These are phyloP conservation scores for Drosophila carrolli DNA, from an alignment of 1,140 invertebrate genomes.

Conservation along the genomic window DNA sequence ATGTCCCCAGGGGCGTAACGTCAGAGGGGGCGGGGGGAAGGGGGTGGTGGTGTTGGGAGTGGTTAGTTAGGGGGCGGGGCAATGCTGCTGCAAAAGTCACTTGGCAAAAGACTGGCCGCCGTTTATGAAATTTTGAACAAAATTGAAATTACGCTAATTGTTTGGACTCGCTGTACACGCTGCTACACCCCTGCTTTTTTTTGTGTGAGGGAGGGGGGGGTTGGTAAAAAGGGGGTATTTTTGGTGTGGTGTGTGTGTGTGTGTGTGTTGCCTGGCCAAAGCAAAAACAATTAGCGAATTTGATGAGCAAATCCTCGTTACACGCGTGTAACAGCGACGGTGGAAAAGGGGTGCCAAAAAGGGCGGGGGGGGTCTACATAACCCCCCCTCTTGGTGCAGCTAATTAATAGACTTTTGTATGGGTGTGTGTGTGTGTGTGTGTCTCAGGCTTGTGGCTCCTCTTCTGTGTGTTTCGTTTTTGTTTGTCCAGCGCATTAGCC, in stretches of 20 bases:
- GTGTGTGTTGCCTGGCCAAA: constrained; percentile 18
- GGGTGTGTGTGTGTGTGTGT: constrained; percentile 19
- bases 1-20: constrained; percentile 7
- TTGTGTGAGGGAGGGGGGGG: not conserved
- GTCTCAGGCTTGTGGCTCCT: constrained; percentile 44
- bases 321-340: constrained; percentile 39
- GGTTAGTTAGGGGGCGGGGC: no score
- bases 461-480: constrained; percentile 36
- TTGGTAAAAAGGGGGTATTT: not conserved
- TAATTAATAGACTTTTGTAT: constrained; percentile 70
- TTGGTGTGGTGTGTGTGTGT: no score
- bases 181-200: constrained; percentile 4
- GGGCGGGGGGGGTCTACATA: not conserved
- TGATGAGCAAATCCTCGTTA: constrained; percentile 76
- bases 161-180: constrained; percentile 53
- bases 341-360: not conserved
- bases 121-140: constrained; percentile 84
- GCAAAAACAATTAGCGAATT: constrained; percentile 82
- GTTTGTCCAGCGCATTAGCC: constrained; percentile 60
- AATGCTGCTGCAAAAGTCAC: constrained; percentile 1
- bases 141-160: constrained; percentile 85
- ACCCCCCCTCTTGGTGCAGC: constrained; percentile 40
- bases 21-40: not conserved
- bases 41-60: not conserved
- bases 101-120: constrained; percentile 37